Percentiles rank a stretch among this genome's conserved stretches.
These are phyloP conservation scores for Andrena praecox DNA, from an alignment of 2,888 invertebrate species.

Conservation along the genomic window DNA sequence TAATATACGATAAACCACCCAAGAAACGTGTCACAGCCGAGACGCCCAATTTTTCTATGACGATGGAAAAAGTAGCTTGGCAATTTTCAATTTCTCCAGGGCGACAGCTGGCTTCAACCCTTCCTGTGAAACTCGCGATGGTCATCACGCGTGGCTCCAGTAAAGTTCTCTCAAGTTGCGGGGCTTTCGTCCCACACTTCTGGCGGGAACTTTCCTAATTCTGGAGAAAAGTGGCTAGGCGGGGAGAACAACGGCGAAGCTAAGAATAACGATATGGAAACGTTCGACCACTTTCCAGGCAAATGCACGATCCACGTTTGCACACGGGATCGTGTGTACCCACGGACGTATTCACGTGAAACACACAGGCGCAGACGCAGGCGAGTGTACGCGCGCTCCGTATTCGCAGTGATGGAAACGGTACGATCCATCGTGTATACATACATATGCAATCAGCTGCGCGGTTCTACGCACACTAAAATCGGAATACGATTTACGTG, in stretches of 20 bases:
- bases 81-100: conserved; percentile 59
- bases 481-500: conserved; percentile 49
- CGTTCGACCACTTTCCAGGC: conserved; percentile 27
- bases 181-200: conserved; percentile 53
- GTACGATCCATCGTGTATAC: conserved; percentile 47
- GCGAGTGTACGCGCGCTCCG: conserved; percentile 2
- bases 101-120: conserved; percentile 63
- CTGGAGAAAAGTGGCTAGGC: conserved; percentile 35
- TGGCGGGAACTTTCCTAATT: conserved; percentile 67
- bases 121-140: conserved; percentile 55
- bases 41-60: conserved; percentile 32
- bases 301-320: conserved; percentile 37
- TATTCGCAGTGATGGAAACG: conserved; percentile 40
- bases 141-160: conserved; percentile 56
- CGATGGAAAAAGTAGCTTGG: conserved; percentile 5
- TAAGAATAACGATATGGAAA: conserved; percentile 60
- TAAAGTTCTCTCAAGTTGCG: conserved; percentile 51
- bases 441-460: conserved; percentile 61
- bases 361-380: neutral
- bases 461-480: conserved; percentile 19
- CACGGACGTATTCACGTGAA: neutral
- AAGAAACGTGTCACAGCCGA: conserved; percentile 42
- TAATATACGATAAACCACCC: neutral
- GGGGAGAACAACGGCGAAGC: conserved; percentile 32
- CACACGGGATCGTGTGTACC: neutral